Evolutionary conservation across 2,888 invertebrate species (phyloP).

Genomic region (Dichetophora obliterata): DNA sequence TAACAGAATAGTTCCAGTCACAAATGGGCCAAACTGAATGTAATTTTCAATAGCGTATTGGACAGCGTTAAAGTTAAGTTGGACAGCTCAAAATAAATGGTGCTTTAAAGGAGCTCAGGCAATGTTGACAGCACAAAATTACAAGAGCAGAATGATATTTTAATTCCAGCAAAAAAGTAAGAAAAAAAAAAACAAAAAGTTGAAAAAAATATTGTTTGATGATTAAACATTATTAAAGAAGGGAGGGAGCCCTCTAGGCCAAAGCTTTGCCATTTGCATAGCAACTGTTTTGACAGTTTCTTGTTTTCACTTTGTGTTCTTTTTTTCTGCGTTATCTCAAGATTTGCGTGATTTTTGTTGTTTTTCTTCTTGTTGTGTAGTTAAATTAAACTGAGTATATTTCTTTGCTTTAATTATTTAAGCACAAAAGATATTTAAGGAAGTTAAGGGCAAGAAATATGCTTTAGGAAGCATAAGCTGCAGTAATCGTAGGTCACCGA

Average conservation of each 20-base stretch:
- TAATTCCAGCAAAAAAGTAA: background rate
- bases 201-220: background rate
- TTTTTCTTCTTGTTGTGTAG: background rate
- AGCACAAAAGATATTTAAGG: background rate
- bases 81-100: too few species aligned
- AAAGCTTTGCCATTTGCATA: background rate
- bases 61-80: too few species aligned
- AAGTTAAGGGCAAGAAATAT: background rate
- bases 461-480: too few species aligned
- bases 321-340: background rate
- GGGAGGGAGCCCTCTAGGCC: background rate
- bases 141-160: background rate
- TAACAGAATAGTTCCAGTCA: background rate
- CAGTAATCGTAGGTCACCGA: too few species aligned
- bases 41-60: too few species aligned
- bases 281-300: background rate
- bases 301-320: background rate
- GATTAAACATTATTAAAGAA: background rate
- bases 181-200: background rate
- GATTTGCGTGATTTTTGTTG: background rate
- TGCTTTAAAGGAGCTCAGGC: too few species aligned
- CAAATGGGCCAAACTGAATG: background rate
- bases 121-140: background rate
- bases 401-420: background rate
- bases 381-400: background rate